These are phyloP conservation scores for Latrodectus elegans DNA, from an alignment of 2,888 invertebrate species.

Conservation along the genomic window DNA sequence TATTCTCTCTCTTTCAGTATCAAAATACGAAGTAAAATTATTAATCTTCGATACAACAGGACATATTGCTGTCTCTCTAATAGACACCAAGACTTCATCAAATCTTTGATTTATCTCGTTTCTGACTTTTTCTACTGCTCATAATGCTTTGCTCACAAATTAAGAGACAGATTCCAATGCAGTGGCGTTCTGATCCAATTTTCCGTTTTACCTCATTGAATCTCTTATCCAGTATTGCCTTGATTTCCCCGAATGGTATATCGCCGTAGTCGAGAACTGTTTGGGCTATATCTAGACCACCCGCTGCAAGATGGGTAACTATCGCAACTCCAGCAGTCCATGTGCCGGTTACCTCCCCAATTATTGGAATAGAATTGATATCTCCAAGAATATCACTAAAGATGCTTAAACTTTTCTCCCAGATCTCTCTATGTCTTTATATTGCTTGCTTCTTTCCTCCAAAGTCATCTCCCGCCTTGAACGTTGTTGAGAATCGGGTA, in stretches of 20 bases:
- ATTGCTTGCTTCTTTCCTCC: background rate
- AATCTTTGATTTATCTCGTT: background rate
- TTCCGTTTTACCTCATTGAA: background rate
- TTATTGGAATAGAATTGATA: background rate
- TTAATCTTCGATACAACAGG: background rate
- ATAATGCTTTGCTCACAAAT: background rate
- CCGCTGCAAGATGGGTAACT: background rate
- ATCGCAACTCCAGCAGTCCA: background rate
- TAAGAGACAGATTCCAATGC: background rate
- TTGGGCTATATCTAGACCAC: background rate
- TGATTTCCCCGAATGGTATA: background rate
- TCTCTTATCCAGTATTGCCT: background rate
- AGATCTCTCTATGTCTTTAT: background rate
- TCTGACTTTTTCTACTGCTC: background rate
- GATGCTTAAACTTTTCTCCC: too few relatives aligned
- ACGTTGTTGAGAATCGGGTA: too few relatives aligned
- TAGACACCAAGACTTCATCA: background rate
- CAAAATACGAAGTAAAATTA: background rate
- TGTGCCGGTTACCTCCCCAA: background rate
- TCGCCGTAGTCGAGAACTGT: background rate
- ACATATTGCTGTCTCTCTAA: background rate
- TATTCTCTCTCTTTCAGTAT: background rate
- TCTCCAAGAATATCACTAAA: background rate
- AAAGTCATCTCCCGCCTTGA: too few relatives aligned
- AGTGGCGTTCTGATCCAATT: background rate